Conservation (phyloP, 2,113 vertebrate species). For the Abramis brama region DNA sequence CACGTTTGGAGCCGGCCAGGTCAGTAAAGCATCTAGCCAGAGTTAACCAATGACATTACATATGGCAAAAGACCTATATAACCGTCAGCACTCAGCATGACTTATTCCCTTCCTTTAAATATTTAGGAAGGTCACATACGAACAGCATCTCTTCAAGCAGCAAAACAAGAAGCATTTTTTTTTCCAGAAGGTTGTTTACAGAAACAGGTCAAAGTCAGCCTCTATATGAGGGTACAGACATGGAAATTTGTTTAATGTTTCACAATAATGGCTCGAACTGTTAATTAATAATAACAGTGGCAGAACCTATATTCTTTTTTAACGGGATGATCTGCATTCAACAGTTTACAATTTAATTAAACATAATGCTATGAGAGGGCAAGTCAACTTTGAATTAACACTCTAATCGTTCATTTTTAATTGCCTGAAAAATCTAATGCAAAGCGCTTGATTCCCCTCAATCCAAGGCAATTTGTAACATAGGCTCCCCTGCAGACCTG, state of each 20-base stretch:
- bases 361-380: not conserved
- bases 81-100: conserved; percentile 34
- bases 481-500: not conserved
- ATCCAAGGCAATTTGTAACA: conserved; percentile 14
- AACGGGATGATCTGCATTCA: not conserved
- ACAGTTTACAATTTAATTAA: not conserved
- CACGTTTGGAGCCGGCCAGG: not conserved
- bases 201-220: not conserved
- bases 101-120: conserved; percentile 42
- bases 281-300: not conserved
- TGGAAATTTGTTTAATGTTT: not conserved
- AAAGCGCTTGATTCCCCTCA: not conserved
- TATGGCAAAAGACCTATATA: not conserved
- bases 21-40: conserved; percentile 19
- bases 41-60: not conserved
- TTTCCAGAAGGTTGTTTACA: not conserved
- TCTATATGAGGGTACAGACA: not conserved
- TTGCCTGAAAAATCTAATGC: not conserved
- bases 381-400: conserved; percentile 18
- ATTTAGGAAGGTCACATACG: conserved; percentile 49
- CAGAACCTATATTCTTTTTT: not conserved
- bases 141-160: conserved; percentile 3
- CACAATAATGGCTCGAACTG: not conserved
- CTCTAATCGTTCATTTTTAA: not conserved
- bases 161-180: not conserved